Conservation (phyloP, 2,888 invertebrate genomes). For the Tenthredo scrophulariae region DNA sequence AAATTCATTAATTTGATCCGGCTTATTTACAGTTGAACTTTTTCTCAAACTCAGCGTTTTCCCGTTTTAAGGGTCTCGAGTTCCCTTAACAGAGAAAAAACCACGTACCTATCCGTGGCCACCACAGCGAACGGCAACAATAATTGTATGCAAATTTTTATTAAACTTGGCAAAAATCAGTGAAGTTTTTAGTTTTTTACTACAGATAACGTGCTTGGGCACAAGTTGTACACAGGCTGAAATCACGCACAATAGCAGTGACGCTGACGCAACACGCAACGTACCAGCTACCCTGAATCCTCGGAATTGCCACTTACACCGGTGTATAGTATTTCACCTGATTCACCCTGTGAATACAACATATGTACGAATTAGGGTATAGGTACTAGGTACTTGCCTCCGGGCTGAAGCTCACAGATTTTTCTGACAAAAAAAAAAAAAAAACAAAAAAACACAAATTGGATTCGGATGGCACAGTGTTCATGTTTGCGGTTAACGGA, state of each 20-base stretch:
- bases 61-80: background rate
- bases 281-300: constrained; percentile 3
- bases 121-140: background rate
- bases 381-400: background rate
- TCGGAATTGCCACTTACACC: constrained; percentile 26
- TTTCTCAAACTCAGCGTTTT: background rate
- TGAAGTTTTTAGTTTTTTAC: background rate
- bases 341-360: background rate
- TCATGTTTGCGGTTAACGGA: constrained; percentile 1
- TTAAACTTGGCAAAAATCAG: background rate
- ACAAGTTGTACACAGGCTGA: background rate
- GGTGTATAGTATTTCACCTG: background rate
- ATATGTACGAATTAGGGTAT: background rate
- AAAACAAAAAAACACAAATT: background rate
- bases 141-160: constrained; percentile 17
- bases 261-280: constrained; percentile 25
- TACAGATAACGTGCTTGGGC: background rate
- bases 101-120: background rate
- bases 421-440: background rate
- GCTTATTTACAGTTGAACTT: background rate
- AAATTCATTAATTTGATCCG: background rate
- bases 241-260: constrained; percentile 14
- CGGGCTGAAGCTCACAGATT: background rate
- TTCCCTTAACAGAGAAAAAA: background rate
- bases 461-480: background rate